Evolutionary conservation across 2,113 vertebrate species (phyloP).

Genomic region (Otis tarda): DNA sequence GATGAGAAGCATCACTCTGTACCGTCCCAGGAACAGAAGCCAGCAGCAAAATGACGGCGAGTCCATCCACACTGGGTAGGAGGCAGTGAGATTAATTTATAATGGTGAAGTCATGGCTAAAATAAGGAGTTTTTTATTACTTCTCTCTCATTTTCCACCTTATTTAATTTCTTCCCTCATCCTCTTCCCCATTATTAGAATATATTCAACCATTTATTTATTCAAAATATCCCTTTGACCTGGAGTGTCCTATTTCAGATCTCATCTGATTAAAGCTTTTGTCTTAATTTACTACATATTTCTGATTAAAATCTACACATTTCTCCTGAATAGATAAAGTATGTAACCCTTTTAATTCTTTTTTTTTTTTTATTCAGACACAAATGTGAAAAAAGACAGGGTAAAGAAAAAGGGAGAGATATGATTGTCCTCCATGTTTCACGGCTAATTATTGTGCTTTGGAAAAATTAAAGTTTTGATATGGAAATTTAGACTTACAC

Average conservation of each 20-base stretch:
- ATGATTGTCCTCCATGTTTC: not conserved
- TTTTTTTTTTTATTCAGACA: not conserved
- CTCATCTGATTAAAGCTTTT: not conserved
- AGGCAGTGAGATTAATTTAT: not conserved
- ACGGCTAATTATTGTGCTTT: not conserved
- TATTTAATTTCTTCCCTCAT: not conserved
- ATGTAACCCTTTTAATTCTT: too few relatives aligned
- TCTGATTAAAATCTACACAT: not conserved
- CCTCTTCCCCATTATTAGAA: not conserved
- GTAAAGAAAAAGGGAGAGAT: not conserved
- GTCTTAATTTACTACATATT: not conserved
- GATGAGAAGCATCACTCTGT: not conserved
- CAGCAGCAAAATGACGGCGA: not conserved
- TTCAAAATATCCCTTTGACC: not conserved
- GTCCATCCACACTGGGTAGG: too few relatives aligned
- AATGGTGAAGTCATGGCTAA: not conserved
- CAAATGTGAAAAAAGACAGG: not conserved
- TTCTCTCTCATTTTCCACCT: not conserved
- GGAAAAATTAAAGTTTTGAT: constrained; percentile 4
- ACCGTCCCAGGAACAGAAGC: not conserved
- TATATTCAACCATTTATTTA: not conserved
- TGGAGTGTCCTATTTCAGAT: not conserved
- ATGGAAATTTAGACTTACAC: constrained; percentile 24
- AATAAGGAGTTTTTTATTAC: not conserved
- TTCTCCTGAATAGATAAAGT: not conserved